Base-by-base conservation (phyloP, 2,888 invertebrate genomes). In the Chaitophorus viminalis region DNA sequence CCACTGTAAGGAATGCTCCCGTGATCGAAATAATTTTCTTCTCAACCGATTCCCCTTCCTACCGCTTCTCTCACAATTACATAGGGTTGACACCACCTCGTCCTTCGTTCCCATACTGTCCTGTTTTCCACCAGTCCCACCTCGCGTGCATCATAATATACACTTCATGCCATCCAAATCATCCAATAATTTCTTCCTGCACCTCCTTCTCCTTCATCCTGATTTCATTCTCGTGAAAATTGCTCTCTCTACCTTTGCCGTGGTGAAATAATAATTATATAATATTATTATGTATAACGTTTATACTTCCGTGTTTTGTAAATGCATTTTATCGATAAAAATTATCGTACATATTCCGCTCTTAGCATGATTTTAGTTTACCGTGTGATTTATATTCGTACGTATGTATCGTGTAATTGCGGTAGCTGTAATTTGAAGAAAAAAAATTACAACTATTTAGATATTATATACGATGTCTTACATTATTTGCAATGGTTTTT, bases 401-500 rank as follows among this genome's bases (percentile, higher is more conserved):
- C n/a, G 65, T 68, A 39, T 68, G 65, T 68, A 39, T 68, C 25
- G 8, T n/a, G 31, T 17, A 68, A 5, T 25, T n/a, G 65, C 52
- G 29, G 9, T 68, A 1, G 68, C 8, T 9, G 29, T 11, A 14
- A 39, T 65, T 76, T 68, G 21, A 81, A 81, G n/a, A n/a, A 70
- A 25, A 81, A 81, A 25, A 81, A 81, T 68, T 70, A 70, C 65
- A 31, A 60, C 39, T 18, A 39, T 72, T 25, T 65, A 39, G 25
- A n/a, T 6, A 29, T 70, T 68, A 39, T n/a, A 11, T 25, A 33
- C 46, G 18, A 25, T 52, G n/a, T 70, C 72, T 70, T 54, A 25
- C 3, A 72, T 60, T 72, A 87, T 72, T 79, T 72, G 52, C n/a
- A 25, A 81, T n/a, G 52, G 39, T 54, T 79, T 72, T 46, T 68